phyloP scores from a whole-genome alignment of 2,888 invertebrate genomes.

The Argynnis bischoffii region DNA sequence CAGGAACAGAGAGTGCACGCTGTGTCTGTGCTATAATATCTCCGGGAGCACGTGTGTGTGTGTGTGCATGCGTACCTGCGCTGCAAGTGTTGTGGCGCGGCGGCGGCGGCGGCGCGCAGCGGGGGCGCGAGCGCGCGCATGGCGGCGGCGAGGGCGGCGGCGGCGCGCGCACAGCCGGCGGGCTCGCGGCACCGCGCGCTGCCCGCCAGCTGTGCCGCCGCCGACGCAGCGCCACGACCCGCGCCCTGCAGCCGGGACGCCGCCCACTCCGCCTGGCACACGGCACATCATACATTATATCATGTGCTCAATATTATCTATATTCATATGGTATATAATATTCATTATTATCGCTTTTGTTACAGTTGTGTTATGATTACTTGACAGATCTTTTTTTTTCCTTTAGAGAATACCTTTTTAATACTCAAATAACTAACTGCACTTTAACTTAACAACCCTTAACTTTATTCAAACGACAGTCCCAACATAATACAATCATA shows the following conservation, averaged over 20 bases:
- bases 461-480: no score
- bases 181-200: slow-evolving; percentile 92
- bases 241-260: slow-evolving; percentile 68
- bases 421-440: no score
- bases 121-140: slow-evolving; percentile 88
- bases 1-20: no score
- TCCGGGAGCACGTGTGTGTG: no score
- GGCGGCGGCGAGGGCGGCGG: slow-evolving; percentile 90
- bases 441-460: no score
- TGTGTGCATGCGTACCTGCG: slow-evolving; percentile 37
- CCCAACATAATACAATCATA: no score
- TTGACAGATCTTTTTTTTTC: no score
- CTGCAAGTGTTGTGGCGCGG: slow-evolving; percentile 54
- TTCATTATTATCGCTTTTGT: no score
- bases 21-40: no score
- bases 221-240: slow-evolving; percentile 89
- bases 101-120: slow-evolving; percentile 90
- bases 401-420: no score
- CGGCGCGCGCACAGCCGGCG: slow-evolving; percentile 89
- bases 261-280: slow-evolving; percentile 70
- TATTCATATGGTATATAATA: neutral
- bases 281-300: neutral
- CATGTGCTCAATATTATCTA: neutral
- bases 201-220: slow-evolving; percentile 92
- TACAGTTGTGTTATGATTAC: no score